Percentiles rank a stretch among this genome's conserved stretches.
phyloP scores from a whole-genome alignment of 2,888 invertebrate species.

The Polymixis flavicincta region DNA sequence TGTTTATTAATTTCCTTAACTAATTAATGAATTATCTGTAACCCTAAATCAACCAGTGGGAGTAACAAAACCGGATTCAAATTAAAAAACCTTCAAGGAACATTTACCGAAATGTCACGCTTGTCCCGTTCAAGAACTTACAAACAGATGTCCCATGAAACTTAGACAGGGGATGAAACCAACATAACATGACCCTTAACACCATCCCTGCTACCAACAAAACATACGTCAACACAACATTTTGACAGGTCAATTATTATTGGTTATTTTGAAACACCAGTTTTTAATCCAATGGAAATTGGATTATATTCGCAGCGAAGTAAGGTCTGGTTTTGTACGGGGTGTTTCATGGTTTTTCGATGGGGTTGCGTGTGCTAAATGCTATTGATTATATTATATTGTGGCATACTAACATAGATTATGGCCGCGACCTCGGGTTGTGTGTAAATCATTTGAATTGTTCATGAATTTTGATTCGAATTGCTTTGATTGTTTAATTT shows the following conservation, averaged over 20 bases:
- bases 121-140: slow-evolving; percentile 76
- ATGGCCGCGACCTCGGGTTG: slow-evolving; percentile 57
- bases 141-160: slow-evolving; percentile 81
- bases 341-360: slow-evolving; percentile 45
- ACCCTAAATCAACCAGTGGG: slow-evolving; percentile 54
- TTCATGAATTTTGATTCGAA: slow-evolving; percentile 63
- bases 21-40: slow-evolving; percentile 9
- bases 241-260: slow-evolving; percentile 44
- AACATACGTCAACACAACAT: background rate
- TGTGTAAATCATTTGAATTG: slow-evolving; percentile 56
- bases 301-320: slow-evolving; percentile 5
- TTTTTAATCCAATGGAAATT: slow-evolving; percentile 20
- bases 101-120: slow-evolving; percentile 86
- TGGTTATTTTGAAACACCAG: slow-evolving; percentile 33
- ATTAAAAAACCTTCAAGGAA: slow-evolving; percentile 80
- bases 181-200: slow-evolving; percentile 31
- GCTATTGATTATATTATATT: slow-evolving; percentile 76
- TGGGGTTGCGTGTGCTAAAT: slow-evolving; percentile 71
- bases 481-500: slow-evolving; percentile 6
- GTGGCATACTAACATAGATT: slow-evolving; percentile 78
- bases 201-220: slow-evolving; percentile 26
- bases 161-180: slow-evolving; percentile 47
- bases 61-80: slow-evolving; percentile 64
- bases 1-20: background rate
- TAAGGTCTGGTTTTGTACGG: slow-evolving; percentile 43